Evolutionary conservation across 2,113 vertebrate genomes (phyloP), one percentile per base, ranked within the genome.

Genomic region (Seriola dumerili): DNA sequence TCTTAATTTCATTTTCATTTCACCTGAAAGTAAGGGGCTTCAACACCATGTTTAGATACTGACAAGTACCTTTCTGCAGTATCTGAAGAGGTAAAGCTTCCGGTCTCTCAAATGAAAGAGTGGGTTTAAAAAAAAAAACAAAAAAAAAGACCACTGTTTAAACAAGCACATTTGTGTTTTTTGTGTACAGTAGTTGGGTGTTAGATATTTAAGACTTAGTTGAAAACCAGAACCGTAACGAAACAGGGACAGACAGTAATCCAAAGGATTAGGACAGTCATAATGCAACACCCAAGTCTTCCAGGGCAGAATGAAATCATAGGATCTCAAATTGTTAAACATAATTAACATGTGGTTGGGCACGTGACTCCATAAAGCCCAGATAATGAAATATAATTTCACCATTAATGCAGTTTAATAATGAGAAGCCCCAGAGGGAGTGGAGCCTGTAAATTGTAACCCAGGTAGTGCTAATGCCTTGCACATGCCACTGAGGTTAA

Each of bases 21-120:
- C 52, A 80, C 44, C 48, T 70, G 14, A 80, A 80, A 59, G 59
- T 59, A n/a, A 63, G 3, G 4, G n/a, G 64, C 21, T 62, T 52
- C 68, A 36, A 8, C 10, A 42, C 8, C 40, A 42, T 42, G 40
- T 42, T 42, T 42, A 11, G 8, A 10, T 42, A 42, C 40, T 11
- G 17, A 58, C 40, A 54, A 36, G 10, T 44, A 25, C 8, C 36
- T 32, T 12, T n/a, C 16, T 32, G 66, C 25, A 29, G 23, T 7
- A 21, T 55, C 61, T 34, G 14, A 62, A 48, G 6, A 46, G 36
- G 14, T 46, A 29, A 55, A 25, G 11, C 50, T 19, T 23, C 42
- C 21, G n/a, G 4, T 52, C 14, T 25, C 42, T 38, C 7, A 63
- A 17, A 23, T 46, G 10, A 54, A 17, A 54, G 19, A 9, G 4